phyloP scores from a whole-genome alignment of 53 echinoderm and acorn worm species.

The Glandiceps talaboti region DNA sequence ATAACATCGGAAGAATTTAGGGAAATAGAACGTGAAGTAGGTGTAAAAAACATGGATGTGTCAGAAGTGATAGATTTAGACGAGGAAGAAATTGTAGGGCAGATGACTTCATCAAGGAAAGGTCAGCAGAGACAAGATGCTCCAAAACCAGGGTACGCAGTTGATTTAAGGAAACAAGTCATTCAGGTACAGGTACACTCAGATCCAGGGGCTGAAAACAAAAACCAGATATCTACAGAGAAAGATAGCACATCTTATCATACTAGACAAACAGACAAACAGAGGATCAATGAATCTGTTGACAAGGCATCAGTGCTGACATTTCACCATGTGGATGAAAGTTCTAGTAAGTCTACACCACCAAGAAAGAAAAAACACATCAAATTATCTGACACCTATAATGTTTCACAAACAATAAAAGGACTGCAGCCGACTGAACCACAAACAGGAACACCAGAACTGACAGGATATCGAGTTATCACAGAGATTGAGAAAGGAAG shows the following conservation, averaged over 20 bases:
- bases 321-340: neutral
- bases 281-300: too few species aligned
- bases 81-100: conserved; percentile 4
- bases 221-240: too few species aligned
- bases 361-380: neutral
- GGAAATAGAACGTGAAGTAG: neutral
- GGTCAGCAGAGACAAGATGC: conserved; percentile 1
- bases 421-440: neutral
- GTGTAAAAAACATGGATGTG: conserved; percentile 16
- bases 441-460: neutral
- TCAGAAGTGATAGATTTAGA: conserved; percentile 11
- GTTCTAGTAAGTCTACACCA: neutral
- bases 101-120: conserved; percentile 7
- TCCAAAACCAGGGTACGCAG: conserved; percentile 41
- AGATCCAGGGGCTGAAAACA: neutral
- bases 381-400: neutral
- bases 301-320: neutral
- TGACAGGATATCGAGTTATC: neutral
- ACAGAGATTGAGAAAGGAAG: neutral
- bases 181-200: conserved; percentile 2
- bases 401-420: neutral
- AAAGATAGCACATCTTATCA: too few species aligned
- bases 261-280: too few species aligned
- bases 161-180: conserved; percentile 27
- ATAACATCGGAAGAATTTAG: neutral